These are phyloP conservation scores for Etheostoma spectabile DNA, from an alignment of 2,113 vertebrate genomes.

Conservation along the genomic window DNA sequence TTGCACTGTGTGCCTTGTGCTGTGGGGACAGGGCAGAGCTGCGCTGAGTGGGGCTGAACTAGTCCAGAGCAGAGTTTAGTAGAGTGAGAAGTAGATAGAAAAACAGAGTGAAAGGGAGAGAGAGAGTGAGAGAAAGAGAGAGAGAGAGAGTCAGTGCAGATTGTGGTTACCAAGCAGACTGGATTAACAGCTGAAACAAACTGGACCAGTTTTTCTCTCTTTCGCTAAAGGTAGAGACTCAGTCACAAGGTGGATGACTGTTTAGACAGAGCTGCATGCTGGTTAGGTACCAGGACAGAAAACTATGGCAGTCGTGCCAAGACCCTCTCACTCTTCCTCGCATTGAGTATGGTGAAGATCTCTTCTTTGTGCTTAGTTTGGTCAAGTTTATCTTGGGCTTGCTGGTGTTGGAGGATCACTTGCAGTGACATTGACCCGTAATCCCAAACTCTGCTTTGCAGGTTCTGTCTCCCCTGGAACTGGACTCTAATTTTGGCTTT, in stretches of 20 bases:
- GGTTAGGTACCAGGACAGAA: conserved; percentile 38
- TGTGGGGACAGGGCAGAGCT: conserved; percentile 73
- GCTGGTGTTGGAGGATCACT: conserved; percentile 55
- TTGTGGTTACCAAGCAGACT: conserved; percentile 59
- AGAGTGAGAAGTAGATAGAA: conserved; percentile 46
- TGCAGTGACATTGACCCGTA: conserved; percentile 83
- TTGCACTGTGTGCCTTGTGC: conserved; percentile 76
- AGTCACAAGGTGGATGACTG: conserved; percentile 42
- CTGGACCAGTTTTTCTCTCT: conserved; percentile 69
- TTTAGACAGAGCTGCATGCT: conserved; percentile 37
- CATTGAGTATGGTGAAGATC: conserved; percentile 20
- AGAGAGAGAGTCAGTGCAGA: conserved; percentile 38
- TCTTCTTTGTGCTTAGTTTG: conserved; percentile 32
- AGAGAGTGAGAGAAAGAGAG: conserved; percentile 12
- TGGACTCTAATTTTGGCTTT: conserved; percentile 71
- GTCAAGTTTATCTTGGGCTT: conserved; percentile 42
- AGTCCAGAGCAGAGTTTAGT: conserved; percentile 59
- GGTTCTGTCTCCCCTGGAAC: conserved; percentile 72
- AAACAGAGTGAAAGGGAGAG: conserved; percentile 15
- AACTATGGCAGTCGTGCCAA: conserved; percentile 40
- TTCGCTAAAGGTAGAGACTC: conserved; percentile 55
- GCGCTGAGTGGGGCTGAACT: conserved; percentile 68
- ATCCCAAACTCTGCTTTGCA: conserved; percentile 85
- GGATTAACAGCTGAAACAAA: conserved; percentile 73
- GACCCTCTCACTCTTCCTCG: conserved; percentile 19